phyloP scores from a whole-genome alignment of 2,113 vertebrate species.

The Scatophagus argus region DNA sequence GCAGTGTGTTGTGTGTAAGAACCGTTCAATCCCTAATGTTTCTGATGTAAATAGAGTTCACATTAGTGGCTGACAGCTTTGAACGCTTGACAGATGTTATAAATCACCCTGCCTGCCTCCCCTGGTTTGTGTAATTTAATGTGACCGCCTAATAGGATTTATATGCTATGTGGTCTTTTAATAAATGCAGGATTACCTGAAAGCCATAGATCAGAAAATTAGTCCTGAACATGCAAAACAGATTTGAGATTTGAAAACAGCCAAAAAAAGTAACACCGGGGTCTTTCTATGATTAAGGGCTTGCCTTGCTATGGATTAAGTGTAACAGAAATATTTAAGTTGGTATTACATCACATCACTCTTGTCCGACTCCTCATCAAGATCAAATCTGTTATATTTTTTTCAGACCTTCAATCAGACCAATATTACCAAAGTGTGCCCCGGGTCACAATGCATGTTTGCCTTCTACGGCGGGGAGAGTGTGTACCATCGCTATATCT shows the following conservation, averaged over 20 bases:
- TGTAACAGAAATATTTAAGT: not conserved
- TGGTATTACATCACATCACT: not conserved
- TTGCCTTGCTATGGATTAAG: not conserved
- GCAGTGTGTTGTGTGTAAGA: not conserved
- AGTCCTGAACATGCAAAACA: constrained; percentile 5
- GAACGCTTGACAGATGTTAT: constrained; percentile 21
- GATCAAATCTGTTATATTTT: constrained; percentile 32
- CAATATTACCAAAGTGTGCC: constrained; percentile 88
- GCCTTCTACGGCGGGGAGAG: constrained; percentile 93
- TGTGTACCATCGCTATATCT: constrained; percentile 89
- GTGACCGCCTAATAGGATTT: constrained; percentile 1
- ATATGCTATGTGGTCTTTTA: not conserved
- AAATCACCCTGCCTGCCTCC: not conserved
- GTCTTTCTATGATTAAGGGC: not conserved
- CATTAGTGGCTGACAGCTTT: constrained; percentile 1
- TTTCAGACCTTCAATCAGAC: constrained; percentile 89
- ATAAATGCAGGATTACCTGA: not conserved
- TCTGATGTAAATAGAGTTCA: constrained; percentile 9
- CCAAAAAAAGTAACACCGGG: not conserved
- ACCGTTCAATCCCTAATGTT: not conserved
- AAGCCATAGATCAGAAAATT: not conserved
- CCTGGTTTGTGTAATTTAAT: not conserved
- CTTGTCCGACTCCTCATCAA: not conserved
- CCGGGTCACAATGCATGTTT: constrained; percentile 91
- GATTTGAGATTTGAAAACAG: not conserved